Base-by-base conservation (phyloP, 2,797 vertebrate genomes). In the Anas bahamensis region DNA sequence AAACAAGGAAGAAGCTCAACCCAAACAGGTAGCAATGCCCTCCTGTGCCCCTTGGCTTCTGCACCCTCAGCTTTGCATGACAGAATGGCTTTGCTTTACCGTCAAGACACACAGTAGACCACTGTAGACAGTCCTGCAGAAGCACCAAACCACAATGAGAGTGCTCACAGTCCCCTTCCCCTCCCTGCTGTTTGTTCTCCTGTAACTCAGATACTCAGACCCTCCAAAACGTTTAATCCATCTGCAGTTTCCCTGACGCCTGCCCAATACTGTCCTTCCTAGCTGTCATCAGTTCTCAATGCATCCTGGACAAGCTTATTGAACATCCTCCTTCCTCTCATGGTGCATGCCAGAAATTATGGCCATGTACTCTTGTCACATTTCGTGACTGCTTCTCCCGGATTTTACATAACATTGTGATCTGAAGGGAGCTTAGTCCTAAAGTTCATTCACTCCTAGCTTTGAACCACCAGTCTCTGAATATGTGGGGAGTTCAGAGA, bases 71-170 rank as follows among this genome's bases (percentile, higher is more conserved):
- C 72, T 94, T 83, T 61, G 55, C 33, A 14, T 68, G 83, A 70
- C 74, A 87, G 77, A 91, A 86, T 71, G 66, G 76, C 69, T 96
- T 91, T 72, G 71, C 83, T 94, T 95, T 87, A 73, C 35, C 35
- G 41, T 64, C 44, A 82, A 84, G 96, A 93, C 6, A 23, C 64
- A 41, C 13, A 26, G 26, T 50, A 50, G 42, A 26, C 83, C 64
- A 72, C 35, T 3, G 8, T 41, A 89, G n/a, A 56, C 26, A 56
- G 48, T 46, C 12, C 53, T 39, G 37, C 37, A 72, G 70, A 90
- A 78, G 21, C 33, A 46, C 13, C 57, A 72, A 80, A 24, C 4
- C 14, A 2, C 4, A 14, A 35, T 65, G 46, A 89, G 72, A 77
- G 31, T 70, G 55, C 42, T 89, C 39, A 78, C 28, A 50, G 18